phyloP scores from a whole-genome alignment of 1,140 invertebrate genomes.

The Oryctes rhinoceros region DNA sequence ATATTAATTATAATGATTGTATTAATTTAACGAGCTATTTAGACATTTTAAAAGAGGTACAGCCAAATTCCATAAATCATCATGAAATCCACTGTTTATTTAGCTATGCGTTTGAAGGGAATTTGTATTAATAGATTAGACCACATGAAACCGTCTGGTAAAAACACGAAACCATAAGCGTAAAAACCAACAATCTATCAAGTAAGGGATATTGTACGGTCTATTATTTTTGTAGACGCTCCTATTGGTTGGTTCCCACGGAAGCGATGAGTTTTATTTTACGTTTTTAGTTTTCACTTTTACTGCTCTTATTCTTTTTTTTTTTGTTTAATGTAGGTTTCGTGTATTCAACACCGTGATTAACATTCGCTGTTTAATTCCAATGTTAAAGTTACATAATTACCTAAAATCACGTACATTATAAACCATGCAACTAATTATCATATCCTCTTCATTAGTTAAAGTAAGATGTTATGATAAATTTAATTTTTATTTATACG shows the following conservation, averaged over 20 bases:
- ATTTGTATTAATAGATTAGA: conserved; percentile 18
- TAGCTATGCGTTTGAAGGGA: background rate
- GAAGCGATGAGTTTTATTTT: conserved; percentile 41
- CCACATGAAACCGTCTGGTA: conserved; percentile 23
- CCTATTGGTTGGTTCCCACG: conserved; percentile 36
- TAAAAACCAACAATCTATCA: conserved; percentile 40
- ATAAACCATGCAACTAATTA: background rate
- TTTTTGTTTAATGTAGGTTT: conserved; percentile 35
- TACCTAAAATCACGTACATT: background rate
- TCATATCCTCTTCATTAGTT: background rate
- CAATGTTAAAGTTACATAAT: background rate
- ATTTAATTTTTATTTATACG: no score
- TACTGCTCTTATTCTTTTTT: background rate
- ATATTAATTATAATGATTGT: no score
- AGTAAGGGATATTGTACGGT: conserved; percentile 37
- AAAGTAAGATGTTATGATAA: background rate
- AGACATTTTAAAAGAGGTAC: background rate
- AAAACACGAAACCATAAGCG: conserved; percentile 38
- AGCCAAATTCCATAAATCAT: background rate
- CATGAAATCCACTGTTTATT: background rate
- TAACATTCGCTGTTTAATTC: conserved; percentile 6
- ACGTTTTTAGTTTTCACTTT: conserved; percentile 26
- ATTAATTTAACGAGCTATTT: background rate
- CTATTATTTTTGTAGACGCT: conserved; percentile 39
- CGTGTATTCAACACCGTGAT: conserved; percentile 3